Percentiles rank a stretch among this genome's conserved stretches.
Conservation (phyloP, 2,797 vertebrate genomes). For the Sebastes umbrosus region DNA sequence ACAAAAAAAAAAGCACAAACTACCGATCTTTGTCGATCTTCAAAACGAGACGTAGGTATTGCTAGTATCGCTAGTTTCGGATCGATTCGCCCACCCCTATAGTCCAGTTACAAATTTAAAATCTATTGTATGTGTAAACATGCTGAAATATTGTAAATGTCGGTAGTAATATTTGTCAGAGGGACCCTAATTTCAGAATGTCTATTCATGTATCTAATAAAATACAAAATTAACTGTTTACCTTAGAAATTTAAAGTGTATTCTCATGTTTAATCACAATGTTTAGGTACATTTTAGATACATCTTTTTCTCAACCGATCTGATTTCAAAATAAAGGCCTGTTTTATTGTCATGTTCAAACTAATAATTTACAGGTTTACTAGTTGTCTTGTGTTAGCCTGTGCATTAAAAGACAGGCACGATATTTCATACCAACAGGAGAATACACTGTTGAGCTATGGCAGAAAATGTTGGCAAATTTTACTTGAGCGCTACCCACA, state of each 20-base stretch:
- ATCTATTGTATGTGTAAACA: background rate
- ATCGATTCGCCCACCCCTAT: too few species aligned
- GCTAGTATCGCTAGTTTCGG: too few species aligned
- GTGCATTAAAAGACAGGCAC: background rate
- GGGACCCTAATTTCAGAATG: background rate
- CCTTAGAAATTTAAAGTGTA: background rate
- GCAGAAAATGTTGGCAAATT: too few species aligned
- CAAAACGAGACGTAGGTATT: too few species aligned
- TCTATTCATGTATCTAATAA: background rate
- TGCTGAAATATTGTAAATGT: background rate
- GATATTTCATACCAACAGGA: too few species aligned
- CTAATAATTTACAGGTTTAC: background rate
- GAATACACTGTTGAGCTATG: too few species aligned
- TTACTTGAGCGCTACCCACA: too few species aligned
- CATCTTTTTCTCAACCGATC: background rate
- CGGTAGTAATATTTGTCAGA: background rate
- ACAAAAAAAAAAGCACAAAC: too few species aligned
- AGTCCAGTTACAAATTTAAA: too few species aligned
- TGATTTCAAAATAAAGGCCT: background rate
- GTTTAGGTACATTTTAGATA: background rate
- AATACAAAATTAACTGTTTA: background rate
- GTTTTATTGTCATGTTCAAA: background rate
- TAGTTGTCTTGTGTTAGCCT: background rate
- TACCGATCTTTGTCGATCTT: too few species aligned
- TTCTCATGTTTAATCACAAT: background rate